Evolutionary conservation across 1,140 invertebrate species (phyloP).

Genomic region (Bombus consobrinus): DNA sequence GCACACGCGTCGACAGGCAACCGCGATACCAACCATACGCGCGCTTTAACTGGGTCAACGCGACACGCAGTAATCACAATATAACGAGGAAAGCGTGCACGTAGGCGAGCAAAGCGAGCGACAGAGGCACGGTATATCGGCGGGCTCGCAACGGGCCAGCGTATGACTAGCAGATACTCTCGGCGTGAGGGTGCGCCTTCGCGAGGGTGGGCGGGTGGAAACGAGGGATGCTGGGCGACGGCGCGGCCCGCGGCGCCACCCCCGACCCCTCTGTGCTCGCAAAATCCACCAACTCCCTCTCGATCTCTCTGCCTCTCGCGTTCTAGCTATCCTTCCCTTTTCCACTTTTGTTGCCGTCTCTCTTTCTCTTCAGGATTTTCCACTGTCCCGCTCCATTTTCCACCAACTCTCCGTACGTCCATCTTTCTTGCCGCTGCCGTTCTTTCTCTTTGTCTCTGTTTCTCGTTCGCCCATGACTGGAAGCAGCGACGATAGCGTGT

Average conservation of each 20-base stretch:
- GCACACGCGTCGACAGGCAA: neutral
- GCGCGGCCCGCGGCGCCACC: slow-evolving; percentile 81
- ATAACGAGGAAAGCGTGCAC: slow-evolving; percentile 29
- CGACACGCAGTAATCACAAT: slow-evolving; percentile 22
- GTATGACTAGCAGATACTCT: slow-evolving; percentile 81
- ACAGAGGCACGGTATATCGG: slow-evolving; percentile 52
- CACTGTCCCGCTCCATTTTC: slow-evolving; percentile 34
- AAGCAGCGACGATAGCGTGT: too few species aligned
- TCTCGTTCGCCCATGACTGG: neutral
- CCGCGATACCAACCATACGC: neutral
- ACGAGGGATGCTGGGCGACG: slow-evolving; percentile 82
- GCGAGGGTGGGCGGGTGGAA: slow-evolving; percentile 68
- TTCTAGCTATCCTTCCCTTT: neutral
- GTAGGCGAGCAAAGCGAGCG: neutral
- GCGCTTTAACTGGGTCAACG: slow-evolving; percentile 31
- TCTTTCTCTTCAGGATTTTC: neutral
- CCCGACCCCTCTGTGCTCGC: slow-evolving; percentile 65
- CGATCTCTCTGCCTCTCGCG: neutral
- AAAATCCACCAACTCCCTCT: slow-evolving; percentile 61
- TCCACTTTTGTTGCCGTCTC: neutral
- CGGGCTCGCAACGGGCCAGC: slow-evolving; percentile 78
- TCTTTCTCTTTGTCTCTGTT: slow-evolving; percentile 23
- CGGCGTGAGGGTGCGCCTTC: slow-evolving; percentile 79
- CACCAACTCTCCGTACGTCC: neutral
- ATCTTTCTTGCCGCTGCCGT: neutral